Evolutionary conservation across 92 coral and sea anemone species (phyloP).

Genomic region (Desmophyllum pertusum): DNA sequence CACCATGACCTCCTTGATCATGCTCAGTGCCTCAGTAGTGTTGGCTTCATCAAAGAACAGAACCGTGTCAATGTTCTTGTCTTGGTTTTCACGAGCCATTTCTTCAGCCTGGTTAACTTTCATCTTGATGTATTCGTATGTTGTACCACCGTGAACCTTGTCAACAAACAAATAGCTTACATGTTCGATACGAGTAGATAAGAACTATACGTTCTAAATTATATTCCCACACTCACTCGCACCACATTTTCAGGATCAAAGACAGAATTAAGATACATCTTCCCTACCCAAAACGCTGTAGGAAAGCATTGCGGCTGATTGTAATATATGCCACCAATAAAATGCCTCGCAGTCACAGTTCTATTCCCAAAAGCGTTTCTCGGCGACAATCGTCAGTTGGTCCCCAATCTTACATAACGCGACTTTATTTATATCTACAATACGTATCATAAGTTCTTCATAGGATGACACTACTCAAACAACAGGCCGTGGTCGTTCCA

Average conservation of each 20-base stretch:
- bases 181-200: background rate
- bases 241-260: background rate
- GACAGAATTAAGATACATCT: background rate
- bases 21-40: constrained; percentile 82
- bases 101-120: constrained; percentile 81
- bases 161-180: background rate
- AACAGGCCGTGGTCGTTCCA: no score
- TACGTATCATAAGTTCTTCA: no score
- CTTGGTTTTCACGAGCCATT: constrained; percentile 63
- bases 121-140: constrained; percentile 67
- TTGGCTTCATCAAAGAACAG: constrained; percentile 88
- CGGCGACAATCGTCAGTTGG: no score
- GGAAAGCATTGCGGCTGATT: background rate
- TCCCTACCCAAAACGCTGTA: background rate
- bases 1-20: constrained; percentile 88
- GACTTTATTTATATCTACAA: no score
- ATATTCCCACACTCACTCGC: background rate
- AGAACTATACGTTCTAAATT: background rate
- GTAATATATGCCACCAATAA: background rate
- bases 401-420: no score
- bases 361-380: no score
- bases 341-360: background rate
- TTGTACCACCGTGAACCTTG: constrained; percentile 89
- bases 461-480: no score
- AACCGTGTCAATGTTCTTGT: constrained; percentile 72